These are phyloP conservation scores for Drosophila sproati DNA, from an alignment of 1,140 invertebrate species.

Conservation along the genomic window DNA sequence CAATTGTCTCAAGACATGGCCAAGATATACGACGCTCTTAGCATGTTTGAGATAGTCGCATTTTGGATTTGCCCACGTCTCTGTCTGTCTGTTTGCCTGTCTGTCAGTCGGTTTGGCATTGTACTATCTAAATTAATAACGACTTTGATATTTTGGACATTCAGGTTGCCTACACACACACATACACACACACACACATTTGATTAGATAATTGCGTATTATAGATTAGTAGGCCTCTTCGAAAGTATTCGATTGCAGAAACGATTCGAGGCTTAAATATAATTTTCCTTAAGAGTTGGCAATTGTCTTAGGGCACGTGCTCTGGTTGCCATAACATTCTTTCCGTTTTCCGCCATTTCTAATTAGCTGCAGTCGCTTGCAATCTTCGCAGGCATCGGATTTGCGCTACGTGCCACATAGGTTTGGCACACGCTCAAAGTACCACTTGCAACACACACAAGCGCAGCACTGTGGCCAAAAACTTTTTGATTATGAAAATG, in stretches of 20 bases:
- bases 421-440: constrained; percentile 9
- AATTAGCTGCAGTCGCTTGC: constrained; percentile 42
- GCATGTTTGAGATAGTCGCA: constrained; percentile 26
- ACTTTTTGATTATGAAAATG: constrained; percentile 20
- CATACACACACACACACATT: background rate
- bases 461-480: background rate
- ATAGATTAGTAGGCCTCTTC: constrained; percentile 1
- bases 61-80: background rate
- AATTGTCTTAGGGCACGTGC: constrained; percentile 33
- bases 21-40: background rate
- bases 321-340: constrained; percentile 35
- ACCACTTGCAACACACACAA: background rate
- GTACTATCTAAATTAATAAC: constrained; percentile 34
- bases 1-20: constrained; percentile 30
- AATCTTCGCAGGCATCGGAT: constrained; percentile 12
- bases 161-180: background rate
- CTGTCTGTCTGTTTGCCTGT: too few relatives aligned
- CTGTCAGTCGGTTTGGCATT: background rate
- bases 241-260: background rate
- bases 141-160: constrained; percentile 20
- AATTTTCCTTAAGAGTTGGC: constrained; percentile 15
- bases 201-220: constrained; percentile 28
- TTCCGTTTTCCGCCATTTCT: constrained; percentile 28
- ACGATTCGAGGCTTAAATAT: background rate
- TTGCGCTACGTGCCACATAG: constrained; percentile 31